phyloP scores from a whole-genome alignment of 2,113 vertebrate species.

The Sterna hirundo region DNA sequence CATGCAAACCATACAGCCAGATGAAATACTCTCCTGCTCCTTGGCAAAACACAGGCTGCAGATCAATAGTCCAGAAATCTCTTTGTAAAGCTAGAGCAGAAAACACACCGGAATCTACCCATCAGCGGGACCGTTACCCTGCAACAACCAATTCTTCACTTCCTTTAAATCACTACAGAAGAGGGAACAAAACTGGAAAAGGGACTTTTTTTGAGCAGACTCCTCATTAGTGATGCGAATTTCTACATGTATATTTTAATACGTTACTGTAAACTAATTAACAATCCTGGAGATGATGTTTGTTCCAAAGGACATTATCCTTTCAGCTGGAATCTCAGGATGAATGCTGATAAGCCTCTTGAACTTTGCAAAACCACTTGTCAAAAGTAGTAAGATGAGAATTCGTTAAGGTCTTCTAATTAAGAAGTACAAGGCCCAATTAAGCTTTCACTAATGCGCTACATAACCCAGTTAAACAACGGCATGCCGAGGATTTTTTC shows the following conservation, averaged over 20 bases:
- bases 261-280: not conserved
- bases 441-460: constrained; percentile 1
- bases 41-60: not conserved
- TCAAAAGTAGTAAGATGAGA: not conserved
- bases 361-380: constrained; percentile 39
- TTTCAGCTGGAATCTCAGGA: not conserved
- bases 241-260: not conserved
- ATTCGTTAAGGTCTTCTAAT: not conserved
- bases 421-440: constrained; percentile 17
- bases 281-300: not conserved
- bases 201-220: not conserved
- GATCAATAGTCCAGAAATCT: not conserved
- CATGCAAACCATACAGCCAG: not conserved
- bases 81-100: not conserved
- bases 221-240: not conserved
- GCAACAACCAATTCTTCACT: not conserved
- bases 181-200: not conserved
- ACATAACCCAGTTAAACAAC: not conserved
- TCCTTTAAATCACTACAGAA: not conserved
- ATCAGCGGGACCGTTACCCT: not conserved
- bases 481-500: not conserved
- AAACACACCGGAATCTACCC: not conserved
- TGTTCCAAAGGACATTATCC: not conserved
- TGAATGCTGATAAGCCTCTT: constrained; percentile 36
- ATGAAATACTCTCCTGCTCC: not conserved